Evolutionary conservation across 2,888 invertebrate genomes (phyloP).

Genomic region (Stenodema calcarata): DNA sequence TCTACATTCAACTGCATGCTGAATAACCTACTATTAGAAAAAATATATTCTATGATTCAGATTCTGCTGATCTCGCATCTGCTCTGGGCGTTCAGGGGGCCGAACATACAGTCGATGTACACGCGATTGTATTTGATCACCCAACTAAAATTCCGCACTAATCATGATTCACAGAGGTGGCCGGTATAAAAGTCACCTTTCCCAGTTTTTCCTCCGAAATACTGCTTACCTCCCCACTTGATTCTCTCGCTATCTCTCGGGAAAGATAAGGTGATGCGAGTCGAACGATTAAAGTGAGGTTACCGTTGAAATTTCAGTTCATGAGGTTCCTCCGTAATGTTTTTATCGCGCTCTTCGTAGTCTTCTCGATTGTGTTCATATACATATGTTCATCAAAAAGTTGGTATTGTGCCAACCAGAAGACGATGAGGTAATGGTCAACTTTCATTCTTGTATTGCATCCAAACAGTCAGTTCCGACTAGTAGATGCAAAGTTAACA

Average conservation of each 20-base stretch:
- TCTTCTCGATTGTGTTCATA: neutral
- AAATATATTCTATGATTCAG: too few species aligned
- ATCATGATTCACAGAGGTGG: neutral
- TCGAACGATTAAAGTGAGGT: neutral
- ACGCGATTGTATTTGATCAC: too few species aligned
- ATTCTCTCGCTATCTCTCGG: neutral
- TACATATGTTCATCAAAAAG: constrained; percentile 25
- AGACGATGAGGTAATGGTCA: constrained; percentile 5
- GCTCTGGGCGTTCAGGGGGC: too few species aligned
- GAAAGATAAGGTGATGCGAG: neutral
- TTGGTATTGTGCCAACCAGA: constrained; percentile 14
- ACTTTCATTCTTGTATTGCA: neutral
- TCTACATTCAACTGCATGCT: too few species aligned
- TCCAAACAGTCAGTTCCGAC: too few species aligned
- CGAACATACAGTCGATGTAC: too few species aligned
- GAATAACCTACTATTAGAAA: too few species aligned
- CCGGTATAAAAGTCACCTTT: neutral
- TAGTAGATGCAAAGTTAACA: too few species aligned
- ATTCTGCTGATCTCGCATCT: too few species aligned
- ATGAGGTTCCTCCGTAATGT: neutral
- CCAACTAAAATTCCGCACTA: too few species aligned
- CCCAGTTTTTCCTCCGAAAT: neutral
- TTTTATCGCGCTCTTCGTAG: neutral
- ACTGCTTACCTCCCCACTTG: neutral
- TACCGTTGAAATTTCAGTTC: neutral